A percentile compares a stretch with the other conserved stretches of the same genome.
phyloP scores from a whole-genome alignment of 2,113 vertebrate genomes.

The Salminus brasiliensis region DNA sequence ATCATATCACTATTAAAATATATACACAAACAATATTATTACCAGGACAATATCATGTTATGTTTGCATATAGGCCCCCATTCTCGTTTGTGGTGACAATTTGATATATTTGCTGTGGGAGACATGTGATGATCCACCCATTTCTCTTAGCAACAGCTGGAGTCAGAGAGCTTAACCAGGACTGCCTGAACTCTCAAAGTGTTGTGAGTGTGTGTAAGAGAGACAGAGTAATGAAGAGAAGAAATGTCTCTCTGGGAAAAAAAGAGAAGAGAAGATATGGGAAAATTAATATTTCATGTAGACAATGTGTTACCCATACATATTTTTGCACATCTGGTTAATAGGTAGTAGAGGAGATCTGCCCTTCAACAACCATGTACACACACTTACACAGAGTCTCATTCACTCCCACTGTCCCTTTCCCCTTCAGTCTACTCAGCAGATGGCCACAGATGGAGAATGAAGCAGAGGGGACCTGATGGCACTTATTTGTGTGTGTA shows the following conservation, averaged over 20 bases:
- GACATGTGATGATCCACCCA: no score
- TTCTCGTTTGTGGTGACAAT: no score
- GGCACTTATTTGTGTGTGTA: not conserved
- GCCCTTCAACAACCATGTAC: not conserved
- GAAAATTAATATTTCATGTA: slow-evolving; percentile 27
- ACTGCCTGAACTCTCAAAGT: slow-evolving; percentile 5
- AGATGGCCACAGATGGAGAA: slow-evolving; percentile 32
- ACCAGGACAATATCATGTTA: no score
- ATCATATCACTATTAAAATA: no score
- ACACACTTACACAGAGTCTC: not conserved
- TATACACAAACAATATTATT: no score
- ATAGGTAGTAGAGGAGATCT: slow-evolving; percentile 12
- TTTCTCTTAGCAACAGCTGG: not conserved
- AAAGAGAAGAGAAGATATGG: slow-evolving; percentile 4
- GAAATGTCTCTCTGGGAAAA: slow-evolving; percentile 5
- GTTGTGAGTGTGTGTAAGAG: not conserved
- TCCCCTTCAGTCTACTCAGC: slow-evolving; percentile 16
- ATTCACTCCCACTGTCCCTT: slow-evolving; percentile 9
- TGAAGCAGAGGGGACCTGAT: slow-evolving; percentile 14
- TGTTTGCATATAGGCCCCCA: no score
- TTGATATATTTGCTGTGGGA: no score
- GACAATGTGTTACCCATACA: slow-evolving; percentile 8
- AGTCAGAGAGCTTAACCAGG: not conserved
- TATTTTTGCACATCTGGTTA: not conserved
- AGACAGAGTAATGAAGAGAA: not conserved